These are phyloP conservation scores for Resseliella maxima DNA, from an alignment of 2,888 invertebrate genomes.

Conservation along the genomic window DNA sequence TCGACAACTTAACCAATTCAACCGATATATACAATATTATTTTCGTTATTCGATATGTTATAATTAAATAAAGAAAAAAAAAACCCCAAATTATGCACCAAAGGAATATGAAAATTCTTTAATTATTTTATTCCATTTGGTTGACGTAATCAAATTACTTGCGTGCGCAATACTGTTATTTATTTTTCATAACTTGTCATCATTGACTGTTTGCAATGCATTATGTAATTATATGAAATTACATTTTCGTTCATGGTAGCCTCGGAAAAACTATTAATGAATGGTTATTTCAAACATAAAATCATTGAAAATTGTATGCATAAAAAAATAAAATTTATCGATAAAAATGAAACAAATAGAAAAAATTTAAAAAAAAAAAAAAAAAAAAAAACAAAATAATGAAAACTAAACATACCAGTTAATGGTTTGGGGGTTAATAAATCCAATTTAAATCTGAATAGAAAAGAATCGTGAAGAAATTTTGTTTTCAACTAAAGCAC, in stretches of 20 bases:
- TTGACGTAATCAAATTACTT: background rate
- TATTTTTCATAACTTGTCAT: background rate
- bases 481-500: no score
- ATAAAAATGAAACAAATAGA: background rate
- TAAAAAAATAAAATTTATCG: background rate
- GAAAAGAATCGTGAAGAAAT: no score
- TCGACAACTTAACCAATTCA: no score
- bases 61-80: no score
- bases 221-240: background rate
- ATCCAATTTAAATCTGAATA: no score
- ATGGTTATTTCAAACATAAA: background rate
- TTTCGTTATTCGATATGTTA: constrained; percentile 21
- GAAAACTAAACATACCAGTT: no score
- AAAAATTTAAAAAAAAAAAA: no score
- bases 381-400: no score
- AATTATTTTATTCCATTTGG: constrained; percentile 44
- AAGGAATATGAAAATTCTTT: background rate
- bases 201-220: background rate
- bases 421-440: no score
- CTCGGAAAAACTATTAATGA: constrained; percentile 14
- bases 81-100: background rate
- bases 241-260: background rate
- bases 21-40: no score
- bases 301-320: no score
- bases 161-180: background rate